phyloP scores from a whole-genome alignment of 2,113 vertebrate genomes.

The Brachypteracias leptosomus region DNA sequence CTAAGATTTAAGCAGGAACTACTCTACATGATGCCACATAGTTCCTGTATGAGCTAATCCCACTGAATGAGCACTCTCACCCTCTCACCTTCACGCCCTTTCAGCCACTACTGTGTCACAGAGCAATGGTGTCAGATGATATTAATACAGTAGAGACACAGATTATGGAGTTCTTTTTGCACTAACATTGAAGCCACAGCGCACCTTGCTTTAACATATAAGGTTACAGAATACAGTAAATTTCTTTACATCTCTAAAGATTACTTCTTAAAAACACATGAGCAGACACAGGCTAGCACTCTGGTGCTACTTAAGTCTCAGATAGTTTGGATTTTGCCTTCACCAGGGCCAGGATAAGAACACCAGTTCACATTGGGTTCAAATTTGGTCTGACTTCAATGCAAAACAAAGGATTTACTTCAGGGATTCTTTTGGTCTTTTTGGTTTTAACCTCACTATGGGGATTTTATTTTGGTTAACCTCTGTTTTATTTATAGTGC shows the following conservation, averaged over 20 bases:
- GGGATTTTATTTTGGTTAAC: not conserved
- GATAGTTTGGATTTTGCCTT: not conserved
- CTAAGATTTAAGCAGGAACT: not conserved
- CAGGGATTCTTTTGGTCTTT: not conserved
- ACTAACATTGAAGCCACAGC: not conserved
- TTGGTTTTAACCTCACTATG: not conserved
- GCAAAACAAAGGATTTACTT: not conserved
- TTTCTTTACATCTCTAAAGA: not conserved
- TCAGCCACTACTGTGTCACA: not conserved
- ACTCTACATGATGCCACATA: not conserved
- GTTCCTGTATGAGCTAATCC: slow-evolving; percentile 6
- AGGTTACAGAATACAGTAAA: not conserved
- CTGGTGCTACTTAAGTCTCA: not conserved
- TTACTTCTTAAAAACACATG: not conserved
- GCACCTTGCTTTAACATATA: not conserved
- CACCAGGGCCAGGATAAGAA: not conserved
- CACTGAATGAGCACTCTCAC: not conserved
- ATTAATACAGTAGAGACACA: not conserved
- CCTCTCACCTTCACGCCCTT: not conserved
- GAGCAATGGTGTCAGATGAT: not conserved
- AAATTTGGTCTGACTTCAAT: not conserved
- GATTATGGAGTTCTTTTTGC: not conserved
- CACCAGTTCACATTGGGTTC: not conserved
- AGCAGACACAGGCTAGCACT: not conserved
- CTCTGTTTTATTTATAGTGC: not conserved